phyloP scores from a whole-genome alignment of 2,113 vertebrate genomes.

The Junco hyemalis region DNA sequence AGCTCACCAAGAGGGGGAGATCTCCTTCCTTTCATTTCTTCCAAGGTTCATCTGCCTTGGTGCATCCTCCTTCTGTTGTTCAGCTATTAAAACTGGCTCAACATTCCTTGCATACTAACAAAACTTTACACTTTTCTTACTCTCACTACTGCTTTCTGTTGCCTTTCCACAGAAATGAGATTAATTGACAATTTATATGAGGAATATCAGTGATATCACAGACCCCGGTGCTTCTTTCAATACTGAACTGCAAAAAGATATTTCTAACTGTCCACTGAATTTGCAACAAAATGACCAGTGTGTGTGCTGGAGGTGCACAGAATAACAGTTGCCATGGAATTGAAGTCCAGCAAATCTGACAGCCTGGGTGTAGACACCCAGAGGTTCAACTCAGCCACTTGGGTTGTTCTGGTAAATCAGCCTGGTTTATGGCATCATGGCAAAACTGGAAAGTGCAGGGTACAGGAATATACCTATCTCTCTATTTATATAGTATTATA shows the following conservation, averaged over 20 bases:
- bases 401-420: neutral
- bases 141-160: neutral
- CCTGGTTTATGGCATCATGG: neutral
- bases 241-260: neutral
- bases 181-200: neutral
- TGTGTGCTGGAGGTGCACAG: neutral
- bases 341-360: neutral
- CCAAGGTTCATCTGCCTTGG: neutral
- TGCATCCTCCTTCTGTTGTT: fast-evolving
- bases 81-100: neutral
- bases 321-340: neutral
- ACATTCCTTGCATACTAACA: neutral
- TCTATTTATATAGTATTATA: neutral
- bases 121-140: neutral
- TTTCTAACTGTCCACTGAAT: neutral
- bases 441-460: neutral
- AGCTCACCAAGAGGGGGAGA: neutral
- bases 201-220: neutral
- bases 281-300: neutral
- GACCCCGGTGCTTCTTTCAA: neutral
- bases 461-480: neutral
- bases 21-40: neutral
- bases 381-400: neutral
- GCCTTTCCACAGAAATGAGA: neutral
- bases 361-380: neutral